Base-by-base conservation (phyloP, 2,888 invertebrate genomes). In the Lapara coniferarum region DNA sequence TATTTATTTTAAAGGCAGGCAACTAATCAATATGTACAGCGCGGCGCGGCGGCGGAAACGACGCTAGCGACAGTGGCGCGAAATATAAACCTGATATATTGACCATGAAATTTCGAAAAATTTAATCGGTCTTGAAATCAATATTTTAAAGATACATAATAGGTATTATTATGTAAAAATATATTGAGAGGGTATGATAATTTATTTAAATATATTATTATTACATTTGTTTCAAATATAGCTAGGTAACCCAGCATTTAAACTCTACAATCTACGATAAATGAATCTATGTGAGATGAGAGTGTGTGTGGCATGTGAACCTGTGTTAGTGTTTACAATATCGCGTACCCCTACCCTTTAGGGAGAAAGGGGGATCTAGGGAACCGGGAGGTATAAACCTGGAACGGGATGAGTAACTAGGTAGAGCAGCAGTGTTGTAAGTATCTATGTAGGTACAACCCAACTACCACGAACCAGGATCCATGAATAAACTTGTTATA, bases 11-110 rank as follows among this genome's bases (percentile, higher is more conserved):
- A 56, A 12, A 19, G 19, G 25, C 6, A 6, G 13, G 7, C 12
- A 16, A 19, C 13, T 0, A 46, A 25, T 19, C 13, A 49, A 19
- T 46, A n/a, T 13, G 19, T 19, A 46, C 1, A 10, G 46, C 16
- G 49, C 3, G 49, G 10, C 63, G 49, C 49, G 49, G 49, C 3
- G 49, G 10, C 63, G 49, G 63, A 63, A 63, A 63, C 63, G 46
- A 63, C 63, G 63, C 63, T 63, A 12, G 49, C n/a, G 63, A 49
- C 10, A 59, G 16, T 49, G 49, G 63, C 63, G 63, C 49, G 63
- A 63, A 49, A 25, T 63, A 25, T 46, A 2, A 63, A 63, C 46
- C 13, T 3, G 13, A 10, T 19, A 13, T 19, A 7, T 25, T 46
- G 49, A 12, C 19, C 6, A 19, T 19, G n/a, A 55, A 53, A 16